Base-by-base conservation (phyloP, 2,113 vertebrate genomes). In the Trinectes maculatus region DNA sequence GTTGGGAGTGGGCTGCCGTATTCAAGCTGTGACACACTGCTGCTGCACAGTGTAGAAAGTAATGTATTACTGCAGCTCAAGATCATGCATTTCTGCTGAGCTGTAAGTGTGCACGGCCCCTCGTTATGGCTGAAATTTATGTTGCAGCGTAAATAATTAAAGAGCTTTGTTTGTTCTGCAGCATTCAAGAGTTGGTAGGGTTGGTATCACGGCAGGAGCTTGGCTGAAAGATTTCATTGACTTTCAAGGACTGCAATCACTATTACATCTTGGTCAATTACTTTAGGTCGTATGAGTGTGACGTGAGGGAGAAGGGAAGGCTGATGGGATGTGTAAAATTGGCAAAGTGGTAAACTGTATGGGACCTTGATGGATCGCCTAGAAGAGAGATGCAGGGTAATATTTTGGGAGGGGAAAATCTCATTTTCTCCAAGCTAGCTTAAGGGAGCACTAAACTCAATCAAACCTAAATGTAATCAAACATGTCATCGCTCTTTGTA, bases 391-490 rank as follows among this genome's bases (percentile, higher is more conserved):
- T 68, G 69, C 68, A 71, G 51, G 54, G 75, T 83, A 78, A 82
- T 88, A 83, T 90, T 87, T 91, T 77, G 66, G 77, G 78, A 83
- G 80, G 69, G 80, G 71, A 87, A 40, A 91, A 90, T 91, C 85
- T 85, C 44, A 90, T 91, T 90, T 90, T 85, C 85, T 82, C 76
- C 59, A 74, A 79, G 80, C 67, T 79, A 88, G 78, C 83, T 86
- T 77, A 59, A 77, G 85, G 89, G 85, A 88, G 78, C 82, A 78
- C 59, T 84, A 83, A 83, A 89, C 86, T 82, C 77, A 78, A 87
- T 91, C 83, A 89, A 82, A 91, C 78, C 79, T 80, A 87, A 86
- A 89, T 87, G 80, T 84, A 90, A 89, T 91, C 89, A 92, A 84
- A 87, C 80, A 89, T 89, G 84, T 74, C 83, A 84, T 81, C 47